These are phyloP conservation scores for Microcebus jonahi DNA, from an alignment of 2,113 vertebrate genomes.

Conservation along the genomic window DNA sequence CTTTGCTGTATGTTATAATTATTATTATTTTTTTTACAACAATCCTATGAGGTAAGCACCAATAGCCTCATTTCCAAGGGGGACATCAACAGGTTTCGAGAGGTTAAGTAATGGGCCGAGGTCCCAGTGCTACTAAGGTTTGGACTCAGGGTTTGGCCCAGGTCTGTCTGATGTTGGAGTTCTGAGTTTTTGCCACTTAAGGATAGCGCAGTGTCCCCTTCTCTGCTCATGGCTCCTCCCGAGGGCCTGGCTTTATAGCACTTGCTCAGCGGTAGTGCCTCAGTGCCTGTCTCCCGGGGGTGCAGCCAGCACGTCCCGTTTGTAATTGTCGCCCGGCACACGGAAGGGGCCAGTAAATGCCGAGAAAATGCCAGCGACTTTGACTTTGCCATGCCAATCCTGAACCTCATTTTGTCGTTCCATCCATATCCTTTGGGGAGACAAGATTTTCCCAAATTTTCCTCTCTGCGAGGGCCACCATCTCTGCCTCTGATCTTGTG, in stretches of 20 bases:
- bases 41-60: not conserved
- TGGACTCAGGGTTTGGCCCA: not conserved
- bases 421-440: not conserved
- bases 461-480: not conserved
- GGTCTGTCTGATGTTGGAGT: not conserved
- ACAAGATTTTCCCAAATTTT: not conserved
- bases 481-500: not conserved
- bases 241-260: not conserved
- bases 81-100: not conserved
- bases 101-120: not conserved
- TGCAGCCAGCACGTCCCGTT: accelerated
- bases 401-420: not conserved
- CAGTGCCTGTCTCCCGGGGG: not conserved
- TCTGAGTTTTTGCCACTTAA: not conserved
- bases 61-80: not conserved
- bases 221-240: not conserved
- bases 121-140: not conserved
- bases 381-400: not conserved
- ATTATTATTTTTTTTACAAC: not conserved
- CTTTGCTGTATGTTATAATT: not conserved
- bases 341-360: not conserved
- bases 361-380: accelerated
- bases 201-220: accelerated
- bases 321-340: not conserved
- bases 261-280: not conserved